Conservation (phyloP, 2,113 vertebrate species). For the Sus scrofa region DNA sequence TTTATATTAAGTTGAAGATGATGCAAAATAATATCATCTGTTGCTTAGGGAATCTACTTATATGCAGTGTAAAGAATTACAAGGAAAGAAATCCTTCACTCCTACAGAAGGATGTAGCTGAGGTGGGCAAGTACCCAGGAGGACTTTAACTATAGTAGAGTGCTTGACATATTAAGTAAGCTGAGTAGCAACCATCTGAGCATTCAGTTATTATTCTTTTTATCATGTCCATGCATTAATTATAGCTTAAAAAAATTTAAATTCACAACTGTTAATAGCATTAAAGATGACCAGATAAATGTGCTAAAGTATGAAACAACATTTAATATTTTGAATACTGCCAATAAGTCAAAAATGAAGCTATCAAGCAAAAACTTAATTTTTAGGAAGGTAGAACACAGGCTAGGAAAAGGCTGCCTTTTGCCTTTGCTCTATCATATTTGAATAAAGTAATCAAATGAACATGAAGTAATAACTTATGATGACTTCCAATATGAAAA, state of each 20-base stretch:
- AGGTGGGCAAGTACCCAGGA: background rate
- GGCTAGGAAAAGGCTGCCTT: background rate
- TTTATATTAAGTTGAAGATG: background rate
- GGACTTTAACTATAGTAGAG: background rate
- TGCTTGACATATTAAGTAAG: background rate
- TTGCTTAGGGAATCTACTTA: background rate
- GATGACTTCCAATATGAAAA: background rate
- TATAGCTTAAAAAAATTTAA: background rate
- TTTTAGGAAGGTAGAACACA: background rate
- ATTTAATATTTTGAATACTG: background rate
- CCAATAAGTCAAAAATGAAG: background rate
- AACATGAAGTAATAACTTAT: background rate
- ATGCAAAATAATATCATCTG: background rate
- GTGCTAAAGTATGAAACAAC: background rate
- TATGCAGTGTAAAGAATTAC: background rate
- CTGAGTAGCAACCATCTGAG: background rate
- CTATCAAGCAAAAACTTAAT: background rate
- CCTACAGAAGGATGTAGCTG: background rate
- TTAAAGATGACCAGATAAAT: background rate
- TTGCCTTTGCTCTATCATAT: background rate
- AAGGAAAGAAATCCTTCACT: background rate
- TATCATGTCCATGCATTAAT: background rate
- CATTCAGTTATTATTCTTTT: background rate
- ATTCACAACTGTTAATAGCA: background rate
- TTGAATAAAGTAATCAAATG: background rate